Base-by-base conservation (phyloP, 1,140 invertebrate species). In the Nixonia krombeini region DNA sequence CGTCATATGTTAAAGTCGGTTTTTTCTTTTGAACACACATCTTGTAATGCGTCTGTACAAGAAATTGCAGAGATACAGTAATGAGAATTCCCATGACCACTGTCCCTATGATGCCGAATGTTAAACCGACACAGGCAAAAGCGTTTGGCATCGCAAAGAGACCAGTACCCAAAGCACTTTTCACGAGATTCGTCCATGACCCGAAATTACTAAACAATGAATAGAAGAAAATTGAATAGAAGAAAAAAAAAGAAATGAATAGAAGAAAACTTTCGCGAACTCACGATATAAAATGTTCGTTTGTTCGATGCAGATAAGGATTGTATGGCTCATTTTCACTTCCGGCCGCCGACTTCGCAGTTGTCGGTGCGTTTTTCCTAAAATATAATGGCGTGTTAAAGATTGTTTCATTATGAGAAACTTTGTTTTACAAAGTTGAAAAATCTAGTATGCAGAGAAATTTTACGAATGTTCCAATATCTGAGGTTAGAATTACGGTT, bases 61-160 rank as follows among this genome's bases (percentile, higher is more conserved):
- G 57, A 16, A 79, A 49, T n/a, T 74, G 75, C 16, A 74, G 59
- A 0, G 63, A 68, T 5, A 42, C 29, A 0, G 84, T 82, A 41
- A 86, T 84, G 4, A 87, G 50, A 1, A 86, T 6, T 7, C 84
- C 85, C 25, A 87, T 77, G 3, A 87, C 5, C 23, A 78, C 62
- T 0, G 85, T 79, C 5, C 81, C 80, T 8, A 86, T 41, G 6
- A 83, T 70, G 8, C 87, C 86, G 49, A 87, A 76, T 52, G 84
- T 63, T 17, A 90, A 57, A 18, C 90, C 90, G 35, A 88, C 87
- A 69, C 89, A 83, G n/a, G 82, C 86, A 49, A 90, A 86, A 7
- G 90, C 89, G 44, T 84, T 75, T 18, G 89, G 89, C 84, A 90
- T 88, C 1, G 89, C 89, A 46, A 91, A 79, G 15, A 91, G 85